Base-by-base conservation (phyloP, 2,797 vertebrate species). In the Mormyrus hasselquistii region DNA sequence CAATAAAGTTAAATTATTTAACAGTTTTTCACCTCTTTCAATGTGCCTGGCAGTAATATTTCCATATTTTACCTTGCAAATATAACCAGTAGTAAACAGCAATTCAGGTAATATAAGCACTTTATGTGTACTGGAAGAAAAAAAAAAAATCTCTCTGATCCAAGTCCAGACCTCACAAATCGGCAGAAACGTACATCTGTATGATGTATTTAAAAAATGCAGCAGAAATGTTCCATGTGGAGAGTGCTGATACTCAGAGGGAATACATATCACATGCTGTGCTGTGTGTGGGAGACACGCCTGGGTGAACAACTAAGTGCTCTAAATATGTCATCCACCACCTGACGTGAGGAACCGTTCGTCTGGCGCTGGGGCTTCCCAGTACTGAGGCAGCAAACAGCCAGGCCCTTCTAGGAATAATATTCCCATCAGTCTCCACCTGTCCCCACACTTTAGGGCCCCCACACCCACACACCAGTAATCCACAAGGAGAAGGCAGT, bases 381-480 rank as follows among this genome's bases (percentile, higher is more conserved):
- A 41, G 69, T 38, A 38, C 69, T 7, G 69, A 41, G 29, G 38
- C 38, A 7, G 6, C 38, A 44, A 85, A 53, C 47, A 85, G 83
- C 47, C 44, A 25, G 44, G 89, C 90, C 92, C 92, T 93, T 91
- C 91, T 91, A 91, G 73, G 89, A 25, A 90, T 91, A 91, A 93
- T 90, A 79, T 90, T 90, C 59, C 29, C 89, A 4, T 55, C 10
- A 9, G 89, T 14, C 6, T 91, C 92, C 22, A 12, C 85, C 0
- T 90, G 91, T 91, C 92, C 92, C 92, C 91, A 25, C 2, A 12
- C 92, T 92, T 93, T 93, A 92, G 92, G 91, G 93, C 90, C 92
- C n/a, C 89, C 92, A 92, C 92, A 92, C 34, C 73, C 16, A 3
- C 29, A 34, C 29, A 94, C 90, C 92, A 92, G 93, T 93, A 94